A percentile compares a stretch with the other conserved stretches of the same genome.
phyloP scores from a whole-genome alignment of 2,797 vertebrate species.

The Hippoglossus hippoglossus region DNA sequence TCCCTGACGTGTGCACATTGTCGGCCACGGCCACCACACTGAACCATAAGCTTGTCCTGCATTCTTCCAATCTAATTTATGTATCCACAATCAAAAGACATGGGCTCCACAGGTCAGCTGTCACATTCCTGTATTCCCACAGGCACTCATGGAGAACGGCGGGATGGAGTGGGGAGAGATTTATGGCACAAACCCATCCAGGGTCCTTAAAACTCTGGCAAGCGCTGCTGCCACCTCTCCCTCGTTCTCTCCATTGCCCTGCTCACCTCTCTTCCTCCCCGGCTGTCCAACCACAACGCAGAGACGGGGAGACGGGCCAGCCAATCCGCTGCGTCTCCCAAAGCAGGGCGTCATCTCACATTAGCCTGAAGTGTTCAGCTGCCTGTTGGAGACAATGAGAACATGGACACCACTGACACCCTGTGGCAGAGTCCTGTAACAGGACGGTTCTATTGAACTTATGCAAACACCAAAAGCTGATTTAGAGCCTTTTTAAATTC shows the following conservation, averaged over 20 bases:
- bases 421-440: constrained; percentile 65
- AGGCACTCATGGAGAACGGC: constrained; percentile 85
- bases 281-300: constrained; percentile 63
- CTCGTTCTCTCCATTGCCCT: constrained; percentile 15
- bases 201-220: constrained; percentile 83
- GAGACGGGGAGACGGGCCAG: constrained; percentile 30
- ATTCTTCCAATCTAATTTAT: constrained; percentile 86
- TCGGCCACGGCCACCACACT: constrained; percentile 47
- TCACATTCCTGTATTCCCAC: constrained; percentile 88
- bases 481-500: constrained; percentile 38
- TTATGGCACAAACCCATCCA: constrained; percentile 83
- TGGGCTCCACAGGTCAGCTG: constrained; percentile 86
- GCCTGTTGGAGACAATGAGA: constrained; percentile 40
- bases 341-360: constrained; percentile 51
- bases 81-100: constrained; percentile 82
- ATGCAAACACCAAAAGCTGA: constrained; percentile 40
- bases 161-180: constrained; percentile 83
- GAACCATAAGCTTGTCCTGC: constrained; percentile 66
- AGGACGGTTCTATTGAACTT: not conserved
- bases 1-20: constrained; percentile 49
- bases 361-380: constrained; percentile 40
- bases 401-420: constrained; percentile 86
- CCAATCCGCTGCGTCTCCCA: constrained; percentile 66
- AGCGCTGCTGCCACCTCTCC: constrained; percentile 65
- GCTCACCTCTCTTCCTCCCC: constrained; percentile 52